Percentiles rank a stretch among this genome's conserved stretches.
Evolutionary conservation across 2,113 vertebrate genomes (phyloP).

Genomic region (Dolichotis patagonum): DNA sequence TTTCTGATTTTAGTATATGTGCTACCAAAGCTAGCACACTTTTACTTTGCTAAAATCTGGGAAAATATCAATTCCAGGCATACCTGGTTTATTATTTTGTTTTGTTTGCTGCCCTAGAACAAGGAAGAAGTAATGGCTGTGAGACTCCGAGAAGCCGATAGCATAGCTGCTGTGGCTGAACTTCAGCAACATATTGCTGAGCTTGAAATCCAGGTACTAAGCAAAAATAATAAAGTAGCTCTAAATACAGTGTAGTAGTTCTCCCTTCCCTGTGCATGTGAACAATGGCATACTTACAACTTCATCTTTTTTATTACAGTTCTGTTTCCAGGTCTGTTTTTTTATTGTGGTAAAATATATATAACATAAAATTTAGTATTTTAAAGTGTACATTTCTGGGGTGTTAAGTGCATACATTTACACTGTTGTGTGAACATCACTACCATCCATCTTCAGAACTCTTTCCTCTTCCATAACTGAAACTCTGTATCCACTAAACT

Average conservation of each 20-base stretch:
- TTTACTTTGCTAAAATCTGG: constrained; percentile 29
- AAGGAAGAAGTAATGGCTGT: constrained; percentile 99
- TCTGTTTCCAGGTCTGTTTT: not conserved
- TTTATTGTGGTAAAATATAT: not conserved
- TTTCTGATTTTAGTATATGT: not conserved
- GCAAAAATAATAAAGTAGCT: not conserved
- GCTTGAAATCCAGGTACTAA: constrained; percentile 96
- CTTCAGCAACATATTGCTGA: constrained; percentile 98
- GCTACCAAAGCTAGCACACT: not conserved
- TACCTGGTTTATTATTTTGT: not conserved
- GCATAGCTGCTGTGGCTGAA: constrained; percentile 97
- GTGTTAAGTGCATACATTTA: not conserved
- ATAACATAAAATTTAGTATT: not conserved
- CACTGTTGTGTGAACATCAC: not conserved
- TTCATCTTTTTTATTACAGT: not conserved
- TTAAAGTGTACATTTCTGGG: not conserved
- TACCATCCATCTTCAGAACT: not conserved
- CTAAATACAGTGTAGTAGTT: not conserved
- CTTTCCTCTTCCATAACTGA: constrained; percentile 29
- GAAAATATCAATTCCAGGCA: not conserved
- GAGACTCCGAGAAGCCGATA: constrained; percentile 96
- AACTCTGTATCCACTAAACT: constrained; percentile 18
- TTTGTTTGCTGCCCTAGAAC: constrained; percentile 86
- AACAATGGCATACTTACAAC: not conserved
- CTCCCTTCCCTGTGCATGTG: not conserved